Base-by-base conservation (phyloP, 2,113 vertebrate species). In the Mixornis gularis region DNA sequence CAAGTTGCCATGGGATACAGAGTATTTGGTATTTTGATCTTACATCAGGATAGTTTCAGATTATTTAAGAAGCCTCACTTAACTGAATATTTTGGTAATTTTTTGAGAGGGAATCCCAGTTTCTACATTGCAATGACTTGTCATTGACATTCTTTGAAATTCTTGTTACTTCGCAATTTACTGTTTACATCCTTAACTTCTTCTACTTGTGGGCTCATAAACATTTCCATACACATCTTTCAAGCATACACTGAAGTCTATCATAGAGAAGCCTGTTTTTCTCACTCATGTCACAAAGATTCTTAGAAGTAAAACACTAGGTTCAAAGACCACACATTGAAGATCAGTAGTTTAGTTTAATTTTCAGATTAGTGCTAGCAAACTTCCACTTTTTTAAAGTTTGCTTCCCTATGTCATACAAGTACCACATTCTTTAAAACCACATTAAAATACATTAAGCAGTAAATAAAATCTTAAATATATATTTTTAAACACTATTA, bases 1-100 rank as follows among this genome's bases (percentile, higher is more conserved):
- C 1, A 2, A 34, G 29, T 64, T 51, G 43, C 38, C 27, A 40
- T 0, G 1, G 58, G 34, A 63, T 25, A 48, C 0, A 6, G 21
- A 91, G 17, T 51, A 19, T 85, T 86, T 89, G 74, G 30, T 43
- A 73, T 56, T 77, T 69, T 44, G 70, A 36, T 46, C 15, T 53
- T 59, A n/a, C 4, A 10, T 79, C 26, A 56, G 52, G 22, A 10
- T 24, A 56, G 27, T 32, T 79, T 79, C 34, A 87, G 43, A 27
- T 63, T 73, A 55, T 70, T 79, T 62, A 68, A 66, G 41, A 10
- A 90, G 5, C 17, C 24, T 58, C 9, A 12, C 5, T 74, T 74
- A 56, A 34, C 27, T 60, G 53, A 79, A 46, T 76, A 52, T 38
- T 82, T 53, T 63, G 52, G 10, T 52, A 79, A 58, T 19, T 84